These are phyloP conservation scores for Megamerina dolium DNA, from an alignment of 2,888 invertebrate species.

Conservation along the genomic window DNA sequence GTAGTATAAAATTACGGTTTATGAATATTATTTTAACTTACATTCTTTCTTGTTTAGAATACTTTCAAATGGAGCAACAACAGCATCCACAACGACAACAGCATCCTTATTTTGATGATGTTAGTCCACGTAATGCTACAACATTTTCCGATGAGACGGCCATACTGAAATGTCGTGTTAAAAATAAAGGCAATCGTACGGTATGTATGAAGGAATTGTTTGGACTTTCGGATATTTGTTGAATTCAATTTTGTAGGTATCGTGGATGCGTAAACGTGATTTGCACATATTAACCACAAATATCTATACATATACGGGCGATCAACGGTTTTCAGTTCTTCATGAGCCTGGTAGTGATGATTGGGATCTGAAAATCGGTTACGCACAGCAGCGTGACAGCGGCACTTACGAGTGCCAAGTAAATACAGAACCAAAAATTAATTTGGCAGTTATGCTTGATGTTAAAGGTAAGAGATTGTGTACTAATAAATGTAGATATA, in stretches of 20 bases:
- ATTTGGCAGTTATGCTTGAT: conserved; percentile 71
- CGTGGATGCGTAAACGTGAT: conserved; percentile 50
- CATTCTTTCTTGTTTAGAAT: not conserved
- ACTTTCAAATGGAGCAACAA: conserved; percentile 46
- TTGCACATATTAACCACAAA: conserved; percentile 80
- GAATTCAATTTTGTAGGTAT: conserved; percentile 30
- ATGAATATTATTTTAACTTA: no score
- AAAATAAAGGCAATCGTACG: conserved; percentile 80
- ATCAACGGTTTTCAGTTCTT: conserved; percentile 76
- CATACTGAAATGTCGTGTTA: conserved; percentile 73
- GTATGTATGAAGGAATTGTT: conserved; percentile 52
- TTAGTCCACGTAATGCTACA: conserved; percentile 75
- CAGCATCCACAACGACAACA: no score
- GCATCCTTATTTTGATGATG: conserved; percentile 84
- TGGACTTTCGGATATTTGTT: not conserved
- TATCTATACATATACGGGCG: conserved; percentile 82
- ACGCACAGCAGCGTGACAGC: conserved; percentile 75
- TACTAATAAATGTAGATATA: no score
- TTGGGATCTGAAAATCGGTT: conserved; percentile 79
- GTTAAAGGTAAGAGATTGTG: conserved; percentile 72
- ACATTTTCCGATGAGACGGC: conserved; percentile 79
- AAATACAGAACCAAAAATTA: conserved; percentile 84
- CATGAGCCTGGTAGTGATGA: conserved; percentile 80
- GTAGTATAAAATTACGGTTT: no score
- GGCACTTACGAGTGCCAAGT: conserved; percentile 86